Evolutionary conservation across 2,797 vertebrate species (phyloP).

Genomic region (Botia almorhae): DNA sequence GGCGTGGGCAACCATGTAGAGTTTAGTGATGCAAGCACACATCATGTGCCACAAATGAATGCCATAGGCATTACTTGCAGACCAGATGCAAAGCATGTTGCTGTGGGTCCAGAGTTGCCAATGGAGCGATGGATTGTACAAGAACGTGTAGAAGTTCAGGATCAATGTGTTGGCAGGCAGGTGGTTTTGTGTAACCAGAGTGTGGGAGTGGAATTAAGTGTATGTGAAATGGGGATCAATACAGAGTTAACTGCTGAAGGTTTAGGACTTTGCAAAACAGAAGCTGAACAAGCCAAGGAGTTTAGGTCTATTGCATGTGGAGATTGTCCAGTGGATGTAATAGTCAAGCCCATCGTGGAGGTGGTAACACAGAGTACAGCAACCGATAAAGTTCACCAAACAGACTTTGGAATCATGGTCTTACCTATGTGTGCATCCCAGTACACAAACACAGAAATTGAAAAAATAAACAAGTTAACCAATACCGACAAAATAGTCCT

Average conservation of each 20-base stretch:
- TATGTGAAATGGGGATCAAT: conserved; percentile 82
- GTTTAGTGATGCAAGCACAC: conserved; percentile 68
- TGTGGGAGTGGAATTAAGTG: conserved; percentile 73
- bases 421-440: conserved; percentile 75
- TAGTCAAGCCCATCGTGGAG: conserved; percentile 72
- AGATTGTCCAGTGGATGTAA: conserved; percentile 85
- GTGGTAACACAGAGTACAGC: conserved; percentile 73
- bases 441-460: conserved; percentile 81
- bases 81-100: conserved; percentile 67
- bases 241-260: conserved; percentile 74
- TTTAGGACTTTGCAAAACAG: conserved; percentile 60
- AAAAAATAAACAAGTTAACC: conserved; percentile 78
- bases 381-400: conserved; percentile 72
- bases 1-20: conserved; percentile 83
- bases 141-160: conserved; percentile 75
- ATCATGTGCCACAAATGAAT: conserved; percentile 68
- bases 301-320: conserved; percentile 86
- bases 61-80: conserved; percentile 80
- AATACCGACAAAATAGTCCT: conserved; percentile 75
- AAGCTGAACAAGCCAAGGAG: conserved; percentile 61
- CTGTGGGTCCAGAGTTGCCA: conserved; percentile 81
- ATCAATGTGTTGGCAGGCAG: conserved; percentile 74
- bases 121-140: conserved; percentile 88
- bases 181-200: conserved; percentile 74
- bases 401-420: conserved; percentile 81